These are phyloP conservation scores for Caenorhabditis plicata DNA, from an alignment of 2,888 invertebrate genomes.

Conservation along the genomic window DNA sequence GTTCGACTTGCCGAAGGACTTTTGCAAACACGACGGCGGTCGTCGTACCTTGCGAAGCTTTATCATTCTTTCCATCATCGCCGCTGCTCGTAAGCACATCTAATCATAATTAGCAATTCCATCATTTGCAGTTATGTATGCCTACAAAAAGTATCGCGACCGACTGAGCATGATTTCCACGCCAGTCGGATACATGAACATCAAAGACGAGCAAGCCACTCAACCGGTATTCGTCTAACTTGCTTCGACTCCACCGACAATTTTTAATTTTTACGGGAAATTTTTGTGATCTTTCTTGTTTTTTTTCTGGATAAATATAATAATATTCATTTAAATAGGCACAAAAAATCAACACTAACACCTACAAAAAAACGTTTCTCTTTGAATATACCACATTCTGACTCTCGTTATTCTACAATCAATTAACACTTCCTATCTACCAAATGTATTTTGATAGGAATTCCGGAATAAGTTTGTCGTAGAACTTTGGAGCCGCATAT, in stretches of 20 bases:
- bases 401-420: too few relatives aligned
- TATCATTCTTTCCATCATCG: conserved; percentile 9
- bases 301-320: not conserved
- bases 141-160: conserved; percentile 21
- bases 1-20: conserved; percentile 22
- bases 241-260: not conserved
- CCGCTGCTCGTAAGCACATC: conserved; percentile 18
- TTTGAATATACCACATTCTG: too few relatives aligned
- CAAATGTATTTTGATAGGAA: conserved; percentile 48
- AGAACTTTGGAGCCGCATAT: conserved; percentile 62
- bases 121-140: conserved; percentile 15
- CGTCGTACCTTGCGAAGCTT: conserved; percentile 12
- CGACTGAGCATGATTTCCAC: conserved; percentile 7
- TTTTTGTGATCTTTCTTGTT: conserved; percentile 1
- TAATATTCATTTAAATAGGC: not conserved
- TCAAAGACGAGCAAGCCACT: conserved; percentile 21
- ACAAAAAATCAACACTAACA: too few relatives aligned
- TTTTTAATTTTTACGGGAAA: conserved; percentile 22
- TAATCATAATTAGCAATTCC: not conserved
- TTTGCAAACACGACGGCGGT: conserved; percentile 7
- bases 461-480: conserved; percentile 60
- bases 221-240: conserved; percentile 28
- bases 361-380: too few relatives aligned
- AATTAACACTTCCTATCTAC: conserved; percentile 36
- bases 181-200: conserved; percentile 23